phyloP scores from a whole-genome alignment of 1,140 invertebrate genomes.

The Mylabris phalerata region DNA sequence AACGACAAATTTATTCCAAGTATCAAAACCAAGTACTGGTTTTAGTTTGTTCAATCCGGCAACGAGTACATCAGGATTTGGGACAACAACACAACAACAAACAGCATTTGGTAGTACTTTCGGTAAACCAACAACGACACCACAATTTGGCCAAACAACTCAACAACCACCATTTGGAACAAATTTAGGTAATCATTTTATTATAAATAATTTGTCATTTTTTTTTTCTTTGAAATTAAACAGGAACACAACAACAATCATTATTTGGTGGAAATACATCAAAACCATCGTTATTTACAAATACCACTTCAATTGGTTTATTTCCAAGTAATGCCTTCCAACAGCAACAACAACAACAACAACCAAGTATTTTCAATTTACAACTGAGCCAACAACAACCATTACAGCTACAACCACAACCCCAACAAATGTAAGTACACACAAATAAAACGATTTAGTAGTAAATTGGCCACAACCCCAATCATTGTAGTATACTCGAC shows the following conservation, averaged over 20 bases:
- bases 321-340: constrained; percentile 18
- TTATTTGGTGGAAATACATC: constrained; percentile 45
- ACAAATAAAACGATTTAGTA: too few species aligned
- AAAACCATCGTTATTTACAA: constrained; percentile 54
- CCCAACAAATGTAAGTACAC: constrained; percentile 10
- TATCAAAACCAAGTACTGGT: constrained; percentile 41
- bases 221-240: not conserved
- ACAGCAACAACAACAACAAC: constrained; percentile 16
- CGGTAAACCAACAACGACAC: constrained; percentile 37
- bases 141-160: constrained; percentile 22
- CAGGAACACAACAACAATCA: constrained; percentile 5
- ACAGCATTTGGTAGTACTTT: constrained; percentile 40
- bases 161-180: constrained; percentile 24
- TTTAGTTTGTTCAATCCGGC: constrained; percentile 48
- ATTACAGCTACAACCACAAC: constrained; percentile 12
- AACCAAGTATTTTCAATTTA: constrained; percentile 18
- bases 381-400: constrained; percentile 18
- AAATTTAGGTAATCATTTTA: not conserved
- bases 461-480: too few species aligned
- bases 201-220: not conserved
- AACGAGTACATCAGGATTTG: constrained; percentile 36
- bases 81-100: constrained; percentile 33
- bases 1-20: constrained; percentile 32
- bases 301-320: constrained; percentile 19
- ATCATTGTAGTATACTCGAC: too few species aligned